Evolutionary conservation across 2,888 invertebrate genomes (phyloP).

Genomic region (Morpho deidamia): DNA sequence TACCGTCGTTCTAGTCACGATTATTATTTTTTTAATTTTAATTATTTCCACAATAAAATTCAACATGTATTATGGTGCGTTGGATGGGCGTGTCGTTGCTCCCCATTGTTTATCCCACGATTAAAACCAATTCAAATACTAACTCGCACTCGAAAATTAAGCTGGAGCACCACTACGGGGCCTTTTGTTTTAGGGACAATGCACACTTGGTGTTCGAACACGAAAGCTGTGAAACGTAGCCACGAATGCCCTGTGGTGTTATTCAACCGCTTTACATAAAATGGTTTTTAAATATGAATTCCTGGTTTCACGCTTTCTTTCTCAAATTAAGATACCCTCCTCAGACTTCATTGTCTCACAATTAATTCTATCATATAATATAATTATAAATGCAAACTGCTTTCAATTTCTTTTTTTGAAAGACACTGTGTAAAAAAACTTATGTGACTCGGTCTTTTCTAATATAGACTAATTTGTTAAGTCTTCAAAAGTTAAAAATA

Average conservation of each 20-base stretch:
- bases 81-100: constrained; percentile 61
- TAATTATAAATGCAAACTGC: no score
- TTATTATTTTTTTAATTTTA: constrained; percentile 19
- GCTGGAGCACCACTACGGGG: constrained; percentile 61
- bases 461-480: no score
- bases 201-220: constrained; percentile 44
- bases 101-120: constrained; percentile 76
- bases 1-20: constrained; percentile 1
- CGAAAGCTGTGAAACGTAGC: constrained; percentile 36
- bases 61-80: constrained; percentile 39
- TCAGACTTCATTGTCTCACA: no score
- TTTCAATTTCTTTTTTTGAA: no score
- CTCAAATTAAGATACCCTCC: no score
- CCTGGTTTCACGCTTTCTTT: not conserved
- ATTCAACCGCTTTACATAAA: not conserved
- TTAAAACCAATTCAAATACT: constrained; percentile 76
- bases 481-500: no score
- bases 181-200: constrained; percentile 74
- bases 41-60: constrained; percentile 25
- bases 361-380: no score
- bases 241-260: constrained; percentile 4
- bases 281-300: not conserved
- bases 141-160: constrained; percentile 76
- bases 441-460: no score
- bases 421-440: no score